Percentiles rank a stretch among this genome's conserved stretches.
These are phyloP conservation scores for Sarcophaga subvicina DNA, from an alignment of 2,888 invertebrate genomes.

Conservation along the genomic window DNA sequence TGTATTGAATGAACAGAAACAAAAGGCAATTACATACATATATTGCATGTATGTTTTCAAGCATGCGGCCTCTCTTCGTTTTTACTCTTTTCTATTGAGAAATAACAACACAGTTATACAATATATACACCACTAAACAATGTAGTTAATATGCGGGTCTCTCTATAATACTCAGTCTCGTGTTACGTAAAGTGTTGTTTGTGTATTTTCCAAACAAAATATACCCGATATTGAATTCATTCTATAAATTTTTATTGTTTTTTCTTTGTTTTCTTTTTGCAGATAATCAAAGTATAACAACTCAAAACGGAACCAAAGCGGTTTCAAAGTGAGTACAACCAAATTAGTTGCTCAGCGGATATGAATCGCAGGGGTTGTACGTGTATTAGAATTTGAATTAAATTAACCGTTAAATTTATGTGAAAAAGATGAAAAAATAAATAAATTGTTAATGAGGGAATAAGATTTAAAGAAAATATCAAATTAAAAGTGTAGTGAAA, in stretches of 20 bases:
- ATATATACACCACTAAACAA: too few species aligned
- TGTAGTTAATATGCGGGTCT: neutral
- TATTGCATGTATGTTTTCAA: too few species aligned
- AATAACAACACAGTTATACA: too few species aligned
- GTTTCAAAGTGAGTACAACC: conserved; percentile 54
- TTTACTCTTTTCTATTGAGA: too few species aligned
- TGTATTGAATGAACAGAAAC: too few species aligned
- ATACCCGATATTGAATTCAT: conserved; percentile 21
- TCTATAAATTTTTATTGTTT: conserved; percentile 34
- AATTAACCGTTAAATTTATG: neutral
- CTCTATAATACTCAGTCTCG: conserved; percentile 32
- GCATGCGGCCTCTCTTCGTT: too few species aligned
- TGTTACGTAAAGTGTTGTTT: conserved; percentile 65
- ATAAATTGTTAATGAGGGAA: neutral
- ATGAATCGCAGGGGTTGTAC: conserved; percentile 38
- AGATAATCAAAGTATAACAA: conserved; percentile 70
- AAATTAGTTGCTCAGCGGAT: conserved; percentile 53
- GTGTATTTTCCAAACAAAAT: conserved; percentile 65
- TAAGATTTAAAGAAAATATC: neutral
- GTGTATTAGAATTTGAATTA: neutral
- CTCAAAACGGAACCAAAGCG: conserved; percentile 60
- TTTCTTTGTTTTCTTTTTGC: conserved; percentile 56
- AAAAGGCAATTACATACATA: too few species aligned
- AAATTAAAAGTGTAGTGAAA: neutral
- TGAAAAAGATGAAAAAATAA: neutral